phyloP scores from a whole-genome alignment of 2,888 invertebrate species.

The Cheilosia scutellata region DNA sequence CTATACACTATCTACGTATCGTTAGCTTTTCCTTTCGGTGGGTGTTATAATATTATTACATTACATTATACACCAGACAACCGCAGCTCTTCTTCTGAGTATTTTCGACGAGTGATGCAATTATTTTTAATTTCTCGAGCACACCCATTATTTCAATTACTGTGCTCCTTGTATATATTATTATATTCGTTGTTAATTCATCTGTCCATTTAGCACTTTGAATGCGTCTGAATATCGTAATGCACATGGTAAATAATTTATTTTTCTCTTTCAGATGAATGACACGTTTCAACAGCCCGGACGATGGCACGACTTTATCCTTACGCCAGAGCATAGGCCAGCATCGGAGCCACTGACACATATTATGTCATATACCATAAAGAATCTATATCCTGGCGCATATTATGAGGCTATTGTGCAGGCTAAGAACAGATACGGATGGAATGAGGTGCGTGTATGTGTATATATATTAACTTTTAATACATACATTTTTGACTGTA shows the following conservation, averaged over 20 bases:
- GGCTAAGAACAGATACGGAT: constrained; percentile 90
- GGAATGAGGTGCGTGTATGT: constrained; percentile 86
- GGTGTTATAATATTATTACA: too few relatives aligned
- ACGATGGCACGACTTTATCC: constrained; percentile 87
- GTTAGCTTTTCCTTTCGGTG: background rate
- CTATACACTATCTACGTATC: constrained; percentile 13
- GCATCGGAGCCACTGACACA: constrained; percentile 85
- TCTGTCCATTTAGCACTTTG: constrained; percentile 39
- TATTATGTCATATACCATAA: constrained; percentile 88
- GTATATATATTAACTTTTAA: constrained; percentile 14
- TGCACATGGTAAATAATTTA: constrained; percentile 13
- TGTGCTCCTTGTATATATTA: background rate
- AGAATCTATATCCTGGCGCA: constrained; percentile 87
- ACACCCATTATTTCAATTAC: constrained; percentile 52
- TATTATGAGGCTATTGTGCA: constrained; percentile 90
- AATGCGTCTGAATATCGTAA: constrained; percentile 10
- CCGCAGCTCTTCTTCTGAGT: background rate
- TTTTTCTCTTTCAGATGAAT: constrained; percentile 86
- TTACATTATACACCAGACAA: background rate
- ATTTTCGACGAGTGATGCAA: constrained; percentile 43
- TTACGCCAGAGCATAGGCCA: constrained; percentile 84
- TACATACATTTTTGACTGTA: background rate
- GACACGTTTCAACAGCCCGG: constrained; percentile 89
- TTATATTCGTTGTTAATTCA: constrained; percentile 28
- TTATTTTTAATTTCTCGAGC: constrained; percentile 61